Evolutionary conservation across 2,113 vertebrate genomes (phyloP).

Genomic region (Sturnus vulgaris): DNA sequence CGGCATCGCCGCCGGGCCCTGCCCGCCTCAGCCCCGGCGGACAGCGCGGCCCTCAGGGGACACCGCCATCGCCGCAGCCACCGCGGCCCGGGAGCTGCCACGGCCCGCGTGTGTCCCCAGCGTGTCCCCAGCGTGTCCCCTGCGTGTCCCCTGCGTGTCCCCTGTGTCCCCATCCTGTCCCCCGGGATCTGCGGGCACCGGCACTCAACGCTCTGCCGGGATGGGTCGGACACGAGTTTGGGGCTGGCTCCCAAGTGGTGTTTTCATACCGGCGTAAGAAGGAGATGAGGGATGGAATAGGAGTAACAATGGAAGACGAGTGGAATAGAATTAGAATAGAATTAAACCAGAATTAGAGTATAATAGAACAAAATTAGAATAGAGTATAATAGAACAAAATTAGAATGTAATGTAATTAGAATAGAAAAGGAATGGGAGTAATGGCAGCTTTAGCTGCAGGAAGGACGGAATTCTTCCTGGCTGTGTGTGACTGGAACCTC

Average conservation of each 20-base stretch:
- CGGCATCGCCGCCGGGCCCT: not conserved
- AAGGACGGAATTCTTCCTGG: not conserved
- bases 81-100: not conserved
- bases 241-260: accelerated
- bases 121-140: not conserved
- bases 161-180: not conserved
- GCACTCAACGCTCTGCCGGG: not conserved
- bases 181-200: not conserved
- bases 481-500: not conserved
- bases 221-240: accelerated
- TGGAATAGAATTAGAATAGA: not conserved
- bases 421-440: not conserved
- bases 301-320: not conserved
- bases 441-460: not conserved
- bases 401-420: not conserved
- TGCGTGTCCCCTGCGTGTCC: too few relatives aligned
- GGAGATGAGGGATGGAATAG: not conserved
- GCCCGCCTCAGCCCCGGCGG: not conserved
- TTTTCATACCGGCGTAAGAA: accelerated
- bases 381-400: not conserved
- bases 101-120: not conserved
- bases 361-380: not conserved
- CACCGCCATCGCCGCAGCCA: not conserved
- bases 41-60: not conserved
- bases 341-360: not conserved